Conservation (phyloP, 92 coral and sea anemone species). For the Porites evermanni region DNA sequence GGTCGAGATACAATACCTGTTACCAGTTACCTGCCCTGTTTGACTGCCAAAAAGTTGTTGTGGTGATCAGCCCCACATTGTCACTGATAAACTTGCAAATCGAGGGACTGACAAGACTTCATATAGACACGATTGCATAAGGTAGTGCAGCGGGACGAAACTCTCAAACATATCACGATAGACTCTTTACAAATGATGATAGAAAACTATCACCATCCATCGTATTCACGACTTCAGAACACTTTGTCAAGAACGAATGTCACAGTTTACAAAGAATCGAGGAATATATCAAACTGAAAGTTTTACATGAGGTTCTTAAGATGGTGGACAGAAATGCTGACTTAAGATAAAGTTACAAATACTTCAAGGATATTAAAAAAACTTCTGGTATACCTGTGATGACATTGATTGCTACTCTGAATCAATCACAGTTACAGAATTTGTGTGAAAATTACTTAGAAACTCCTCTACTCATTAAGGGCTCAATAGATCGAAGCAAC, state of each 20-base stretch:
- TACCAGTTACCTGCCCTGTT: constrained; percentile 62
- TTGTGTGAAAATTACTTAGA: constrained; percentile 1
- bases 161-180: constrained; percentile 29
- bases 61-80: constrained; percentile 56
- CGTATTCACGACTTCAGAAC: constrained; percentile 63
- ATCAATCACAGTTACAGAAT: constrained; percentile 9
- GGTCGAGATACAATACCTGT: constrained; percentile 49
- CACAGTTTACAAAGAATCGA: neutral
- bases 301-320: constrained; percentile 60
- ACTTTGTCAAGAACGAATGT: constrained; percentile 33
- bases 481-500: constrained; percentile 33
- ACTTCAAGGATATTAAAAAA: constrained; percentile 30
- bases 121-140: constrained; percentile 44
- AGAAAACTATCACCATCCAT: constrained; percentile 25
- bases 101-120: constrained; percentile 24
- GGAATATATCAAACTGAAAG: constrained; percentile 40
- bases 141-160: constrained; percentile 53
- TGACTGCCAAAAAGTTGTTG: constrained; percentile 25
- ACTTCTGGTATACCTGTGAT: constrained; percentile 22
- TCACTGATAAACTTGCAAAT: constrained; percentile 67
- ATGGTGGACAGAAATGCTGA: constrained; percentile 65
- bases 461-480: constrained; percentile 23
- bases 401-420: constrained; percentile 35
- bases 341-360: constrained; percentile 54
- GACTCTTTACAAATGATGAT: constrained; percentile 8